phyloP scores from a whole-genome alignment of 2,113 vertebrate species.

The Oxyura jamaicensis region DNA sequence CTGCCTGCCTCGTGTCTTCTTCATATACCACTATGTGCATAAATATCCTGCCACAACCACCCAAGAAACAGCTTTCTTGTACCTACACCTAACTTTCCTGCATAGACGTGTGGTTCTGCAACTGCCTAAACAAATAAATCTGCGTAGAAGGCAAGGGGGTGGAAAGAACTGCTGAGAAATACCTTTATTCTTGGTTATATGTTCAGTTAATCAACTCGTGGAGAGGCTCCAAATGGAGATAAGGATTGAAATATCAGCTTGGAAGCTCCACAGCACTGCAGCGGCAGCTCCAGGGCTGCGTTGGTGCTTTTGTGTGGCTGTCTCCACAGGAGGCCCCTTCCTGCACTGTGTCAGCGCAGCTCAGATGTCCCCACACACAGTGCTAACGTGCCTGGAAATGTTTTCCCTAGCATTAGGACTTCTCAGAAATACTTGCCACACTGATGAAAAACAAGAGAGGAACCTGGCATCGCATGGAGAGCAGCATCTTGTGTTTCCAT shows the following conservation, averaged over 20 bases:
- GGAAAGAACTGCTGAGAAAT: background rate
- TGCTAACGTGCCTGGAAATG: rapidly evolving
- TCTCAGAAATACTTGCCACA: background rate
- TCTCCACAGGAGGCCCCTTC: background rate
- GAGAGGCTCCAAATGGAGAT: background rate
- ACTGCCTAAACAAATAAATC: background rate
- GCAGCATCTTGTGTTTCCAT: background rate
- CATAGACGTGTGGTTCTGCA: background rate
- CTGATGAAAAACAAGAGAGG: background rate
- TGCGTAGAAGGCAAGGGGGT: too few species aligned
- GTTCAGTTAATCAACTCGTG: rapidly evolving
- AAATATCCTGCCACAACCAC: rapidly evolving
- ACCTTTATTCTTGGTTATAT: background rate
- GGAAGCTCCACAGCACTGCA: rapidly evolving
- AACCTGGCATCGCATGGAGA: rapidly evolving
- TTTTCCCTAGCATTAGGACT: background rate
- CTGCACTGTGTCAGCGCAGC: background rate
- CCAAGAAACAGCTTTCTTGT: background rate
- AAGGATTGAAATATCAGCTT: background rate
- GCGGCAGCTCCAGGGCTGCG: rapidly evolving
- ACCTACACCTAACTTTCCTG: background rate
- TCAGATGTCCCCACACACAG: rapidly evolving
- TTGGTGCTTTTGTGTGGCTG: rapidly evolving
- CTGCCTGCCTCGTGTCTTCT: too few species aligned
- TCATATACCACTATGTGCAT: too few species aligned